These are phyloP conservation scores for Chiroxiphia lanceolata DNA, from an alignment of 2,797 vertebrate genomes.

Conservation along the genomic window DNA sequence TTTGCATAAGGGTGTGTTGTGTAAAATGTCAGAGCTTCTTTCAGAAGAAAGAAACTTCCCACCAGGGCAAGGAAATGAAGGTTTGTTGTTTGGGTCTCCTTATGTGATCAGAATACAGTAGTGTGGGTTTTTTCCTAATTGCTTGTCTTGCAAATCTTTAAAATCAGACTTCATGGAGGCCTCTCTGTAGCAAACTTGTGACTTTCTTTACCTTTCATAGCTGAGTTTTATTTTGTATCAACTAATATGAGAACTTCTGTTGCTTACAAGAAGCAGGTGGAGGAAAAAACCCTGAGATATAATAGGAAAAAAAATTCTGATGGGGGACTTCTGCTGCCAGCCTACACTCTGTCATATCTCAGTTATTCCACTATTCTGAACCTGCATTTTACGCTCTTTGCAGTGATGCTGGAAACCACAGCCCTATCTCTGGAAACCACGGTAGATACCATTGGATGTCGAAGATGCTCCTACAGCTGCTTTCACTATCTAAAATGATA, in stretches of 20 bases:
- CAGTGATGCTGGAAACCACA: conserved; percentile 32
- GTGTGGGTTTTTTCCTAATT: neutral
- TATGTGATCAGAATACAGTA: neutral
- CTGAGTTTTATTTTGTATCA: neutral
- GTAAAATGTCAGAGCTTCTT: neutral
- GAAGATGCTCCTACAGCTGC: neutral
- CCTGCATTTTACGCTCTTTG: neutral
- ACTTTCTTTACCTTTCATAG: neutral
- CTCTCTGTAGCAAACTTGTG: neutral
- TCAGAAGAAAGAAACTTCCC: neutral
- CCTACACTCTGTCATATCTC: neutral
- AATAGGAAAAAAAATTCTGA: neutral
- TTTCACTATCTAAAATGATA: conserved; percentile 13
- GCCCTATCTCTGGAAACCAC: neutral
- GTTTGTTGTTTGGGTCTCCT: neutral
- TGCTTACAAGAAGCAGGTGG: neutral
- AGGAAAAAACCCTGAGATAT: neutral
- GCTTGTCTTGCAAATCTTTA: neutral
- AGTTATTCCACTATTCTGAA: neutral
- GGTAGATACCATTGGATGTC: neutral
- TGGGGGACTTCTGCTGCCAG: neutral
- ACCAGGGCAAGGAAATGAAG: neutral
- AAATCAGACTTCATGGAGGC: neutral
- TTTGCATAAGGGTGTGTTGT: conserved; percentile 15
- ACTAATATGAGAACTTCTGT: neutral